Evolutionary conservation across 2,797 vertebrate species (phyloP).

Genomic region (Pyrrhura leucotis): DNA sequence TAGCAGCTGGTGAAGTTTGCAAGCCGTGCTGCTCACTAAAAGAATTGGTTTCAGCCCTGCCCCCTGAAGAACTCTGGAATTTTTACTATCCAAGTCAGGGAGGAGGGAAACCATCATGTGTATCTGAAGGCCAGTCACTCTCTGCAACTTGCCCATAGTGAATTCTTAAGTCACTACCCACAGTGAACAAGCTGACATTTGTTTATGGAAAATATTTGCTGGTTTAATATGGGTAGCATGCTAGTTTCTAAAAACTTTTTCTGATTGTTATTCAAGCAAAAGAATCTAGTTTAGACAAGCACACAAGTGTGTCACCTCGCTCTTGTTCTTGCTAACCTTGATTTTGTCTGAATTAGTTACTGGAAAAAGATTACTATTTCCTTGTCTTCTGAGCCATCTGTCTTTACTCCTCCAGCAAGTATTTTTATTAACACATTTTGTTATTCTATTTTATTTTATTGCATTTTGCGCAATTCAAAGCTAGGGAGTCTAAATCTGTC

Average conservation of each 20-base stretch:
- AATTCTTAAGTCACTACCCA: not conserved
- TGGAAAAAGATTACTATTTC: not conserved
- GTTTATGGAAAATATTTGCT: not conserved
- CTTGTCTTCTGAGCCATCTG: not conserved
- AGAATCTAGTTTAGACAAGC: not conserved
- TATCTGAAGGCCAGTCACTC: not conserved
- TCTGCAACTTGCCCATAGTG: not conserved
- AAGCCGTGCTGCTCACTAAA: not conserved
- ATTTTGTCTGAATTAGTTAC: not conserved
- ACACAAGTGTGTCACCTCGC: not conserved
- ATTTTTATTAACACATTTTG: conserved; percentile 6
- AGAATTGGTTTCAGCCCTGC: not conserved
- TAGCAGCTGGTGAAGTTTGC: not conserved
- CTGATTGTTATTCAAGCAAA: not conserved
- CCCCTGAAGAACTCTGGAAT: not conserved
- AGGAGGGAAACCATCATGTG: rapidly evolving
- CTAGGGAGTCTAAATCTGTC: not conserved
- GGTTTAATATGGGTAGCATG: not conserved
- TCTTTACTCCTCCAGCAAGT: not conserved
- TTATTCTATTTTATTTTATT: not conserved
- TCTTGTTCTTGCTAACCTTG: not conserved
- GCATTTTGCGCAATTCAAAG: not conserved
- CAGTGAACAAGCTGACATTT: not conserved
- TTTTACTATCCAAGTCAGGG: not conserved
- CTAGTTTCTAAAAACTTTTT: not conserved